These are phyloP conservation scores for Sarotherodon lohbergeri DNA, from an alignment of 2,113 vertebrate species.

Conservation along the genomic window DNA sequence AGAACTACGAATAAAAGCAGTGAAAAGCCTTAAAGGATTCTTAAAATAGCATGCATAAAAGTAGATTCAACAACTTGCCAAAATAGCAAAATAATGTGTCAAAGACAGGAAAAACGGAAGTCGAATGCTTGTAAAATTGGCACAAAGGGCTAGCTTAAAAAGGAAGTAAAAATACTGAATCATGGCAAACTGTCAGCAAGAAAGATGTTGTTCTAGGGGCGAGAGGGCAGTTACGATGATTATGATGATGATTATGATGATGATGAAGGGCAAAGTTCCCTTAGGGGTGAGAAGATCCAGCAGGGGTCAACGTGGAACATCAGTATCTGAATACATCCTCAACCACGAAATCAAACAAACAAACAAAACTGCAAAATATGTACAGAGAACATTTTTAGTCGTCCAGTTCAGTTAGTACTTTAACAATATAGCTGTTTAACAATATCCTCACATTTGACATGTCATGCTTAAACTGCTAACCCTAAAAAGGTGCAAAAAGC, in stretches of 20 bases:
- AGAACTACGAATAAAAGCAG: neutral
- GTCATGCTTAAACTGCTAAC: no score
- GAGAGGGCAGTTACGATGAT: neutral
- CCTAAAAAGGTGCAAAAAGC: no score
- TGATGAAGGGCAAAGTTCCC: neutral
- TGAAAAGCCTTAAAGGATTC: neutral
- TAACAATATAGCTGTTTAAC: no score
- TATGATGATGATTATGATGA: neutral
- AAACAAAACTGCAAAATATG: no score
- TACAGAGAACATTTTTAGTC: no score
- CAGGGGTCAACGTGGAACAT: neutral
- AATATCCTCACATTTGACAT: no score
- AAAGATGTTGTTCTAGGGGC: neutral
- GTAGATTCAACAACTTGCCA: accelerated
- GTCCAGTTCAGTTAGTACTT: no score
- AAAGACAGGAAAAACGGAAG: neutral
- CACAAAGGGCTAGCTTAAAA: neutral
- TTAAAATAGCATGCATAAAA: neutral
- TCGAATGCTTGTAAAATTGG: neutral
- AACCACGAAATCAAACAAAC: no score
- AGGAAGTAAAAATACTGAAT: neutral
- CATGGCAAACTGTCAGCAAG: neutral
- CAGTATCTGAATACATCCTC: neutral
- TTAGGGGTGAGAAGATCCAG: accelerated
- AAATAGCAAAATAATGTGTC: neutral